phyloP scores from a whole-genome alignment of 2,113 vertebrate species.

The Cyphomyrus plagiostoma region DNA sequence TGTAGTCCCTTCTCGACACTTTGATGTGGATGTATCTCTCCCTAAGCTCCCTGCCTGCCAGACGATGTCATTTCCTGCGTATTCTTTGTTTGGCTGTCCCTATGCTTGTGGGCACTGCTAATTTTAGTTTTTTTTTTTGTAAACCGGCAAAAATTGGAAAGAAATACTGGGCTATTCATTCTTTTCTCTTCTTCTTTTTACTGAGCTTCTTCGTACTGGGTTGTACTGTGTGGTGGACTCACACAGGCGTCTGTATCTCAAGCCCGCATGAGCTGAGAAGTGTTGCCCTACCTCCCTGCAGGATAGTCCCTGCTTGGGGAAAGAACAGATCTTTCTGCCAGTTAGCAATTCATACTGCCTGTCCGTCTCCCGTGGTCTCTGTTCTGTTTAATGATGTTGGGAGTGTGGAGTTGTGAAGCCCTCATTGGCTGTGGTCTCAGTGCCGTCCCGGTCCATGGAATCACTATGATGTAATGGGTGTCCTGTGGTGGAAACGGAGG shows the following conservation, averaged over 20 bases:
- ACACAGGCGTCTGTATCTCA: constrained; percentile 10
- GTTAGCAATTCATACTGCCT: background rate
- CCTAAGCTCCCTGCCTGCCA: background rate
- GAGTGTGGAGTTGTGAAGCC: background rate
- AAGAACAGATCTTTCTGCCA: background rate
- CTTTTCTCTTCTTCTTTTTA: background rate
- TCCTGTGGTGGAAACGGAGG: background rate
- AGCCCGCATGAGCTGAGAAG: constrained; percentile 6
- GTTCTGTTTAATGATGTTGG: background rate
- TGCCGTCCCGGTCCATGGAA: background rate
- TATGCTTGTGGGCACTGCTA: constrained; percentile 12
- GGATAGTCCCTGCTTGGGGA: background rate
- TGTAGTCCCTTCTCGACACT: background rate
- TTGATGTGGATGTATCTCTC: background rate
- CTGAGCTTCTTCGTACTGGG: background rate
- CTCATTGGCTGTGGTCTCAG: background rate
- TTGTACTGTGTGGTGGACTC: constrained; percentile 13
- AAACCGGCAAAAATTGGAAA: constrained; percentile 20
- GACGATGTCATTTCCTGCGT: constrained; percentile 21
- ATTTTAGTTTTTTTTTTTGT: constrained; percentile 21
- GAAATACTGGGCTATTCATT: background rate
- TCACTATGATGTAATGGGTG: background rate
- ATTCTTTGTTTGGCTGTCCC: background rate
- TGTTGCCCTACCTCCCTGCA: constrained; percentile 9
- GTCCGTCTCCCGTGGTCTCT: background rate